Conservation (phyloP, 2,797 vertebrate genomes). For the Manis javanica region DNA sequence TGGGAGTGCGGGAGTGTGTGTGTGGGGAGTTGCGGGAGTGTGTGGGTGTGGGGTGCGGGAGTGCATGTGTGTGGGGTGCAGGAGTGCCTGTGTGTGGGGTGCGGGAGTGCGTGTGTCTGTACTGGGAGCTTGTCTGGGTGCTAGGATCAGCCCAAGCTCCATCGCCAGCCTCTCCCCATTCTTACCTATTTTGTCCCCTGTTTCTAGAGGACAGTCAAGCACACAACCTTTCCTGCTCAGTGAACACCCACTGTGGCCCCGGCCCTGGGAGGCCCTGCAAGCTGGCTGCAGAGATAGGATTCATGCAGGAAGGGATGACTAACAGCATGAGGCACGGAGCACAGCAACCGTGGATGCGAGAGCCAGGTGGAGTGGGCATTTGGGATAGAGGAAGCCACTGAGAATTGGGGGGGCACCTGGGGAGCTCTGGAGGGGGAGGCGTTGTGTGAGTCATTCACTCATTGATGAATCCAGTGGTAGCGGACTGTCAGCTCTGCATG, state of each 20-base stretch:
- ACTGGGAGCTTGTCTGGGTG: too few relatives aligned
- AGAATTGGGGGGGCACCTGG: neutral
- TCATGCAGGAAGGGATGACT: neutral
- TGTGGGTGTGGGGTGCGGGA: too few relatives aligned
- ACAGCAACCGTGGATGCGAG: fast-evolving
- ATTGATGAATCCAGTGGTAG: neutral
- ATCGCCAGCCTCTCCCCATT: neutral
- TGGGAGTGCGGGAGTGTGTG: neutral
- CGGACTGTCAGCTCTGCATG: neutral
- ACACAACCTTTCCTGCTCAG: fast-evolving
- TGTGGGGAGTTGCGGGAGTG: too few relatives aligned
- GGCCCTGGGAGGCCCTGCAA: neutral
- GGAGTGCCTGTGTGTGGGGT: too few relatives aligned
- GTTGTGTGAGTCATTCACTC: neutral
- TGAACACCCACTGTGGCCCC: neutral
- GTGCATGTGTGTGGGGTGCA: too few relatives aligned
- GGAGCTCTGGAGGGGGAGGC: neutral
- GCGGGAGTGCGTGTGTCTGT: fast-evolving
- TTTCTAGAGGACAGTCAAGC: neutral
- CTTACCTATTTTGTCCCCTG: neutral
- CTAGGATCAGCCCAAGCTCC: neutral
- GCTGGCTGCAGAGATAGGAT: slow-evolving; percentile 35
- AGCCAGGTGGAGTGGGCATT: neutral
- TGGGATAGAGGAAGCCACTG: fast-evolving
- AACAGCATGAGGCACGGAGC: neutral